Evolutionary conservation across 1,140 invertebrate species (phyloP).

Genomic region (Apocrypta bakeri): DNA sequence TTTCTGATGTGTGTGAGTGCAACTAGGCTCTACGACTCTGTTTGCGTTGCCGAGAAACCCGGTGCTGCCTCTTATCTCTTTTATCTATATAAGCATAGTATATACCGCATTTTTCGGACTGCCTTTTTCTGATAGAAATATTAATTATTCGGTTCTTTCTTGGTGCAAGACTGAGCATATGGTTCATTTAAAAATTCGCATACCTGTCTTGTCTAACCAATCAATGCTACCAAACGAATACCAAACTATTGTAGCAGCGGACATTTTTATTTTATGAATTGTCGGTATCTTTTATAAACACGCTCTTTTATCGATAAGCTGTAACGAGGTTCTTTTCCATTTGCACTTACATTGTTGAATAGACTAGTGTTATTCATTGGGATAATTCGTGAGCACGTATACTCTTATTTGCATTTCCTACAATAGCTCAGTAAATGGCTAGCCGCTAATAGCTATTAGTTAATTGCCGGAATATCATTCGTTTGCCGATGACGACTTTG

Average conservation of each 20-base stretch:
- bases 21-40: constrained; percentile 54
- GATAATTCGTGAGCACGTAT: constrained; percentile 63
- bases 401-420: constrained; percentile 65
- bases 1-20: constrained; percentile 61
- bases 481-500: constrained; percentile 36
- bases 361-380: too few relatives aligned
- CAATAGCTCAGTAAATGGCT: constrained; percentile 66
- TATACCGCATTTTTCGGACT: background rate
- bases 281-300: too few relatives aligned
- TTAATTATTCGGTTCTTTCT: too few relatives aligned
- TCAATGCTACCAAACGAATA: too few relatives aligned
- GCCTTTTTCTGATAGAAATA: too few relatives aligned
- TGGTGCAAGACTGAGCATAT: too few relatives aligned
- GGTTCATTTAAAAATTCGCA: too few relatives aligned
- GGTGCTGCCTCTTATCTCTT: constrained; percentile 5
- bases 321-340: background rate
- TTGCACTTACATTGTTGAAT: background rate
- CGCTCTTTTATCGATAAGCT: background rate
- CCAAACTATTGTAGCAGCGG: too few relatives aligned
- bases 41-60: constrained; percentile 49
- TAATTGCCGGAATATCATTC: constrained; percentile 70
- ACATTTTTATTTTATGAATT: too few relatives aligned
- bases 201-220: too few relatives aligned
- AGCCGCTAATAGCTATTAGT: constrained; percentile 65
- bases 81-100: too few relatives aligned